Evolutionary conservation across 2,888 invertebrate genomes (phyloP), one percentile per base, ranked within the genome.

Genomic region (Balanococcus diminutus): DNA sequence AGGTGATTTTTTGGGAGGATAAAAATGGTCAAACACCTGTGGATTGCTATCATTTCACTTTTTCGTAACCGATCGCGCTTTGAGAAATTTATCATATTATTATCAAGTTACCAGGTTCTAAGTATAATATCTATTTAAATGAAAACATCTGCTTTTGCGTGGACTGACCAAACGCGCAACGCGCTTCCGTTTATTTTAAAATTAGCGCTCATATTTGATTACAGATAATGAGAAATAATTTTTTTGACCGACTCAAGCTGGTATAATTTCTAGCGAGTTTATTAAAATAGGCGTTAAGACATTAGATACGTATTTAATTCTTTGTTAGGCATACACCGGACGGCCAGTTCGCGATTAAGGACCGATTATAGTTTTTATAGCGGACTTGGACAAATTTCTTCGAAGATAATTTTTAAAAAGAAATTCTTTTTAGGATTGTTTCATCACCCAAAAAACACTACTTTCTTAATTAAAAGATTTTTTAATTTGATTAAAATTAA

Each of bases 51-150:
- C 32, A 67, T 32, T 83, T 67, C 19, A 61, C 56, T 83, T 61
- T 83, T 83, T 67, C 22, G 82, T 82, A 51, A 82, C 42, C 31
- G 51, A 82, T 82, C 82, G 67, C 61, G 61, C 31, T 82, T 46
- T 83, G 31, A 61, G 67, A 83, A 83, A 83, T 83, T 83, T 83
- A 83, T 83, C 83, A 67, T 83, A 83, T 83, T 83, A 83, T 83
- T 83, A 83, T 83, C 83, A 83, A 67, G 56, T 83, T 83, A 83
- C 83, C 61, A 46, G 25, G 32, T 56, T 31, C 56, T n/a, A 14
- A 36, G 56, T 19, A 51, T 83, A 83, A 83, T 83, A 83, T 61
- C 83, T 56, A 56, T 83, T 36, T 31, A 22, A 39, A 39, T 31
- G 56, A 83, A 83, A 83, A 83, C 83, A 83, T 83, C 83, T 83